phyloP scores from a whole-genome alignment of 2,888 invertebrate genomes.

The Chymomyza amoena region DNA sequence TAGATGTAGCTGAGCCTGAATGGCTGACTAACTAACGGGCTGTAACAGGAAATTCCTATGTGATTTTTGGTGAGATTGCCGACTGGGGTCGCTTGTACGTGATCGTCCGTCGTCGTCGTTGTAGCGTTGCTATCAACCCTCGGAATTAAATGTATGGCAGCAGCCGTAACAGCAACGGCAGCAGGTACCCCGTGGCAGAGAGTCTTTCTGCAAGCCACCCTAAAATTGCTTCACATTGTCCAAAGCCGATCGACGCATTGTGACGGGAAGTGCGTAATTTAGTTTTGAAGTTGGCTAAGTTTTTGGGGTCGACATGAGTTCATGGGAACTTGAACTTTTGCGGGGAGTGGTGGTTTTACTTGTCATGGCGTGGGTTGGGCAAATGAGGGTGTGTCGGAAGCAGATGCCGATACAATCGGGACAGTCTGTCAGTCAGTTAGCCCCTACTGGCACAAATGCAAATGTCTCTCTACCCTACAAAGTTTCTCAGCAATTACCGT shows the following conservation, averaged over 20 bases:
- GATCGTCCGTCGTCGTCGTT: slow-evolving; percentile 27
- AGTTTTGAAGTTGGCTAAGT: slow-evolving; percentile 43
- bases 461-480: neutral
- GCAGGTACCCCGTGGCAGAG: slow-evolving; percentile 48
- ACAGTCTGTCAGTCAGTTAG: neutral
- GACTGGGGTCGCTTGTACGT: slow-evolving; percentile 38
- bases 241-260: neutral
- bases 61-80: slow-evolving; percentile 68
- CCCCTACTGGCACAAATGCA: neutral
- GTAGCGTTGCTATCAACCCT: slow-evolving; percentile 41
- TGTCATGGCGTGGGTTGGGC: slow-evolving; percentile 8
- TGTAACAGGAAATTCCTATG: slow-evolving; percentile 73
- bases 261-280: slow-evolving; percentile 72
- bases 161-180: slow-evolving; percentile 30
- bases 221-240: slow-evolving; percentile 30
- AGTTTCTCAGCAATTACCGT: slow-evolving; percentile 33
- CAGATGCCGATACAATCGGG: neutral
- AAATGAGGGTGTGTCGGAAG: slow-evolving; percentile 6
- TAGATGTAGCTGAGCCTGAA: slow-evolving; percentile 2
- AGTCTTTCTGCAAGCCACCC: slow-evolving; percentile 51
- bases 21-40: slow-evolving; percentile 10
- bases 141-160: slow-evolving; percentile 17
- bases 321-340: slow-evolving; percentile 65
- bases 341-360: neutral
- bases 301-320: slow-evolving; percentile 60